Percentiles rank a stretch among this genome's conserved stretches.
phyloP scores from a whole-genome alignment of 1,140 invertebrate species.

The Tetramorium simillimum region DNA sequence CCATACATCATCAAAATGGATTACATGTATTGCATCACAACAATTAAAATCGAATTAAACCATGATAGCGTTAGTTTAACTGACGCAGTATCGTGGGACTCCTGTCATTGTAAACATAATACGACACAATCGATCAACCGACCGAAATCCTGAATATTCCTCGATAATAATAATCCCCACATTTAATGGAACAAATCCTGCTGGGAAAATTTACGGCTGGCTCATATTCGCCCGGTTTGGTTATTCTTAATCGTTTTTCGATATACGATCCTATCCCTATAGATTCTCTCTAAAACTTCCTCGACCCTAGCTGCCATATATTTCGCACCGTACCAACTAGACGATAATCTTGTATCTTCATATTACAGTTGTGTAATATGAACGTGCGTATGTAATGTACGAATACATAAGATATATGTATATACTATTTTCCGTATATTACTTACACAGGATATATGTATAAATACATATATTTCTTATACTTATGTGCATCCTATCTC shows the following conservation, averaged over 20 bases:
- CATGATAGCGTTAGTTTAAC: constrained; percentile 49
- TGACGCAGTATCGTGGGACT: constrained; percentile 49
- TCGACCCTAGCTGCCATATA: constrained; percentile 26
- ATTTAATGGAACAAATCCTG: constrained; percentile 70
- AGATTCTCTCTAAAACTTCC: constrained; percentile 47
- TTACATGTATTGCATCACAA: constrained; percentile 32
- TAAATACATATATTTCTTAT: neutral
- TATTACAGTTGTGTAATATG: constrained; percentile 50
- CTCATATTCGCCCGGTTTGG: constrained; percentile 66
- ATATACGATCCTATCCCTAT: constrained; percentile 47
- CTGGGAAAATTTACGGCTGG: constrained; percentile 64
- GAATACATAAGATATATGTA: constrained; percentile 15
- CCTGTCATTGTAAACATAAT: constrained; percentile 68
- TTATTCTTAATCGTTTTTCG: constrained; percentile 72
- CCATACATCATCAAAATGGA: constrained; percentile 32
- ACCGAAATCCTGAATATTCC: constrained; percentile 68
- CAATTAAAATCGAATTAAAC: constrained; percentile 69
- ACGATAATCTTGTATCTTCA: constrained; percentile 62
- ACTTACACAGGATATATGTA: neutral
- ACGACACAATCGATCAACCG: constrained; percentile 60
- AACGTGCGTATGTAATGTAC: constrained; percentile 5
- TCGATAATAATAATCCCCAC: constrained; percentile 71
- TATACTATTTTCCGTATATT: neutral
- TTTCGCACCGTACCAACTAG: constrained; percentile 38
- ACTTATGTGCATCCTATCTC: neutral